phyloP scores from a whole-genome alignment of 1,140 invertebrate genomes.

The Drosophila insularis region DNA sequence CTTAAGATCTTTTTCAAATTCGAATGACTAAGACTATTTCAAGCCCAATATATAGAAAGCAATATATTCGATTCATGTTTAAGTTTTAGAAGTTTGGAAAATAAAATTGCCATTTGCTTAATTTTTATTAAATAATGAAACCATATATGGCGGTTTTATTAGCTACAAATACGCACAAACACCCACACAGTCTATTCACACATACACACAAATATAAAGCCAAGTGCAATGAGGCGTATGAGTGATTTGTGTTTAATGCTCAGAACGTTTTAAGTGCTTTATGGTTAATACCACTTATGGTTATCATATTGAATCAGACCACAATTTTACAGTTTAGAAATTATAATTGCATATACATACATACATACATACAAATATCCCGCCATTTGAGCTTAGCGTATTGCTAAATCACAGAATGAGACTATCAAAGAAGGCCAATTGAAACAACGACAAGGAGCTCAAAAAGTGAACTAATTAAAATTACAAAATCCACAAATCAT shows the following conservation, averaged over 20 bases:
- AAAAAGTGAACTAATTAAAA: conserved; percentile 48
- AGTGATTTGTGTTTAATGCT: conserved; percentile 46
- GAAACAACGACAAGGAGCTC: background rate
- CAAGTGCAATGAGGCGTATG: conserved; percentile 53
- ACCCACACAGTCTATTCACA: background rate
- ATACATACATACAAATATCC: background rate
- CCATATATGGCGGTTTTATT: conserved; percentile 1
- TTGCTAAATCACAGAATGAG: background rate
- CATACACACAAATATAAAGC: background rate
- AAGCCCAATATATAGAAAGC: too few species aligned
- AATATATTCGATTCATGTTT: too few species aligned
- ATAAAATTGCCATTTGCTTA: background rate
- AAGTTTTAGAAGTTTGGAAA: too few species aligned
- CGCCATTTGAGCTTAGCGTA: background rate
- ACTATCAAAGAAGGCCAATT: background rate
- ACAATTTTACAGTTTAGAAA: conserved; percentile 34
- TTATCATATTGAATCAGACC: conserved; percentile 41
- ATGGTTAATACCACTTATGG: conserved; percentile 58
- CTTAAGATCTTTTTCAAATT: too few species aligned
- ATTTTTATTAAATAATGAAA: background rate
- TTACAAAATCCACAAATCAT: conserved; percentile 58
- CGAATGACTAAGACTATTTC: too few species aligned
- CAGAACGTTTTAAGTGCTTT: conserved; percentile 54
- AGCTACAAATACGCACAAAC: background rate
- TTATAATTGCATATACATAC: background rate